phyloP scores from a whole-genome alignment of 1,140 invertebrate species.

The Drosophila neocordata region DNA sequence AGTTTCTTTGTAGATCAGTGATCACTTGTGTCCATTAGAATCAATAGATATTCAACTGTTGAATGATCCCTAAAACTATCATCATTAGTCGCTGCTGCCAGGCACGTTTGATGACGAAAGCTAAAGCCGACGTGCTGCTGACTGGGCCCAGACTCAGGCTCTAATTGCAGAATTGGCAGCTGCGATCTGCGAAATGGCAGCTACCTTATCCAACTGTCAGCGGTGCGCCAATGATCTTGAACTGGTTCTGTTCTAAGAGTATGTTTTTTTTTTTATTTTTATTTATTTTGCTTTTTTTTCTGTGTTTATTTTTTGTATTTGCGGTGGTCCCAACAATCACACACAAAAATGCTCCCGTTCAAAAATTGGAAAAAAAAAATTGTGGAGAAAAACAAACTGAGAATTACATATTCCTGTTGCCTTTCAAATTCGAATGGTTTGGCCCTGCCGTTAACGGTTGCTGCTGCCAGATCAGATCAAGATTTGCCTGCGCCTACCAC shows the following conservation, averaged over 20 bases:
- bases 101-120: constrained; percentile 67
- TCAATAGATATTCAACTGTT: background rate
- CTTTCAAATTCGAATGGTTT: constrained; percentile 53
- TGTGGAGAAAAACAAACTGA: background rate
- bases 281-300: background rate
- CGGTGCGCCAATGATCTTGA: constrained; percentile 69
- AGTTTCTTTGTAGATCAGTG: background rate
- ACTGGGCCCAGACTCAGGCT: constrained; percentile 34
- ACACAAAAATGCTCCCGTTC: constrained; percentile 49
- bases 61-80: constrained; percentile 38
- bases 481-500: constrained; percentile 59
- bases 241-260: constrained; percentile 57
- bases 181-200: constrained; percentile 53
- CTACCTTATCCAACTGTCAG: constrained; percentile 63
- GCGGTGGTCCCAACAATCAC: constrained; percentile 66
- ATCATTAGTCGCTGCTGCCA: constrained; percentile 73
- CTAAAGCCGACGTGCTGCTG: constrained; percentile 37
- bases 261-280: background rate
- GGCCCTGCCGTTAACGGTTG: constrained; percentile 58
- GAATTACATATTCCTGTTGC: constrained; percentile 22
- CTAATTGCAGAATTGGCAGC: constrained; percentile 65
- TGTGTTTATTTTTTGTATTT: constrained; percentile 10
- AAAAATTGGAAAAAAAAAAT: background rate
- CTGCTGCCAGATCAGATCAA: constrained; percentile 43
- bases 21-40: background rate